Conservation (phyloP, 2,797 vertebrate genomes). For the Botia kubotai region DNA sequence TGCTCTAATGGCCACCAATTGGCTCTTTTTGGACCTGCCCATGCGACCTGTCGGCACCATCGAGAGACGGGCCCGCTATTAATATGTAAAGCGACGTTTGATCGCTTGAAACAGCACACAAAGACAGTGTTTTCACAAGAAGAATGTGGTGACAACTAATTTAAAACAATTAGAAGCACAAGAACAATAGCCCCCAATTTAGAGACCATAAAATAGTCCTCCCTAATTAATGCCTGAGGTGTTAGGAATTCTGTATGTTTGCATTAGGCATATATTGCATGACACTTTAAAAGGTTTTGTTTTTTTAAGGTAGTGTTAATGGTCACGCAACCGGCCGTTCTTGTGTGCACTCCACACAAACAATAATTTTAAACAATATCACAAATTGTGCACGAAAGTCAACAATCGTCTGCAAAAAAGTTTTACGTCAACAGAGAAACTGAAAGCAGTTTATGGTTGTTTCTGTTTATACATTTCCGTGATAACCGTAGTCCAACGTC, state of each 20-base stretch:
- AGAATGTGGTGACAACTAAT: slow-evolving; percentile 76
- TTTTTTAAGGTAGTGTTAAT: slow-evolving; percentile 43
- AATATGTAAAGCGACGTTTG: slow-evolving; percentile 76
- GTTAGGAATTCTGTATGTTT: slow-evolving; percentile 72
- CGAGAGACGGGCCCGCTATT: slow-evolving; percentile 66
- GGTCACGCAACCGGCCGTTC: not conserved
- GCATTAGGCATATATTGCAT: slow-evolving; percentile 62
- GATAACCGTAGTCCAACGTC: not conserved
- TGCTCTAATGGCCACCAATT: slow-evolving; percentile 64
- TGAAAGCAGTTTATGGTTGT: not conserved
- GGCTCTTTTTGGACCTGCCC: slow-evolving; percentile 67
- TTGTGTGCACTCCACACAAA: not conserved
- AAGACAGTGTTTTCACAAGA: slow-evolving; percentile 76
- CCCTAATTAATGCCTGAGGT: slow-evolving; percentile 75
- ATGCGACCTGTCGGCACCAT: slow-evolving; percentile 69
- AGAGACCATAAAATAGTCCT: slow-evolving; percentile 74
- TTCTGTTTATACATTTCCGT: not conserved
- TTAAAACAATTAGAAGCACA: slow-evolving; percentile 79
- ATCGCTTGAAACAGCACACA: slow-evolving; percentile 70
- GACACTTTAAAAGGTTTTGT: slow-evolving; percentile 65
- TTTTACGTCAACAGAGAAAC: not conserved
- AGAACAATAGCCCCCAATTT: slow-evolving; percentile 73
- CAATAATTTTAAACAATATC: not conserved
- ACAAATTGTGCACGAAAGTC: not conserved
- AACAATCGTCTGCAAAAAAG: not conserved